phyloP scores from a whole-genome alignment of 1,140 invertebrate genomes.

The Bombus waltoni region DNA sequence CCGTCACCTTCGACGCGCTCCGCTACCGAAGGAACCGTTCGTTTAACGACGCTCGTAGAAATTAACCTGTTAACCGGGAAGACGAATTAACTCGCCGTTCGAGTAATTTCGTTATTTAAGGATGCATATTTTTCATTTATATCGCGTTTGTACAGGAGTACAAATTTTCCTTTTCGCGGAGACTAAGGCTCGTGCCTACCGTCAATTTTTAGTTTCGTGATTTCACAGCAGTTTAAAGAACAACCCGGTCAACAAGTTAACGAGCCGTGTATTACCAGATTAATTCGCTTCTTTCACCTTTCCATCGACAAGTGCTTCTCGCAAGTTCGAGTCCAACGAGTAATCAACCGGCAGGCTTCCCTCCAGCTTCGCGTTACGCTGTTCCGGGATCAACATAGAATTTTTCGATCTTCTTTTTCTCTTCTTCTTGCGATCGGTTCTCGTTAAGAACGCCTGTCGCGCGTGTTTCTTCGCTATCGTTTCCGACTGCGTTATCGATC shows the following conservation, averaged over 20 bases:
- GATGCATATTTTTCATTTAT: too few species aligned
- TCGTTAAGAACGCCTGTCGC: constrained; percentile 15
- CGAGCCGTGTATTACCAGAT: not conserved
- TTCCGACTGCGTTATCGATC: not conserved
- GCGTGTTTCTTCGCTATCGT: constrained; percentile 40
- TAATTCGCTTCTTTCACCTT: constrained; percentile 26
- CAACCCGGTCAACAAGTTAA: not conserved
- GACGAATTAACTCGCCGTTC: too few species aligned
- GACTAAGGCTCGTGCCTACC: too few species aligned
- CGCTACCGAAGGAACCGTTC: not conserved
- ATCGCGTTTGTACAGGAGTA: too few species aligned
- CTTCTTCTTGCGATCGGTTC: constrained; percentile 31
- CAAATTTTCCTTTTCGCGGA: too few species aligned
- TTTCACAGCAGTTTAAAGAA: not conserved
- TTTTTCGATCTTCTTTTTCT: constrained; percentile 8
- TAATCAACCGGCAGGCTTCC: not conserved
- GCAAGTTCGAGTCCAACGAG: not conserved
- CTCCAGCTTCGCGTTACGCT: not conserved
- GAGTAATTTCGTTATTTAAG: too few species aligned
- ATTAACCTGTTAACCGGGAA: not conserved
- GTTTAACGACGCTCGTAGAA: not conserved
- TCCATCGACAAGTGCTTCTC: too few species aligned
- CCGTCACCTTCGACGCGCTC: not conserved
- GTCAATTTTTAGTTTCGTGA: too few species aligned
- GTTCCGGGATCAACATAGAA: not conserved